Conservation (phyloP, 2,113 vertebrate species). For the Ceyx cyanopectus region DNA sequence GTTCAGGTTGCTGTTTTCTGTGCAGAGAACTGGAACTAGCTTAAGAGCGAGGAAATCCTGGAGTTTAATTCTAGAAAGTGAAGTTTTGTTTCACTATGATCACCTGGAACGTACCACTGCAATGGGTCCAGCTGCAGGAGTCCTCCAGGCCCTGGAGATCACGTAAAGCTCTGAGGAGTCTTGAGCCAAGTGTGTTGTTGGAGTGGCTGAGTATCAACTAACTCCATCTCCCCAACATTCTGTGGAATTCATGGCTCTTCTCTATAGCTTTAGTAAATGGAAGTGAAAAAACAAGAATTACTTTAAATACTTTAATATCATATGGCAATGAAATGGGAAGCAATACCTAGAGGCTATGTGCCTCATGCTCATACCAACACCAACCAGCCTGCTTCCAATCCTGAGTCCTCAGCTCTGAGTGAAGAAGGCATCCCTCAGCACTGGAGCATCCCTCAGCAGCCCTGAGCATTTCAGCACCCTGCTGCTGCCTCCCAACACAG, state of each 20-base stretch:
- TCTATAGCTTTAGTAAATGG: neutral
- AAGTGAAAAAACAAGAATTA: neutral
- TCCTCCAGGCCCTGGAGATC: neutral
- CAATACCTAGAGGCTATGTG: fast-evolving
- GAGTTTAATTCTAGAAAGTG: conserved; percentile 67
- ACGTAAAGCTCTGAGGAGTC: neutral
- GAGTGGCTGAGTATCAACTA: neutral
- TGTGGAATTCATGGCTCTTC: neutral
- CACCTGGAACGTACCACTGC: conserved; percentile 1
- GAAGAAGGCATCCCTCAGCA: neutral
- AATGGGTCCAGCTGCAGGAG: conserved; percentile 44
- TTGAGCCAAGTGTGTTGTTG: neutral
- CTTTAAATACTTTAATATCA: neutral
- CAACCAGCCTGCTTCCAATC: neutral
- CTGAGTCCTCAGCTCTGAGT: neutral
- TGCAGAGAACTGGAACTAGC: conserved; percentile 33
- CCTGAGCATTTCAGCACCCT: neutral
- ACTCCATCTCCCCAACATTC: neutral
- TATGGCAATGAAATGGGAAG: neutral
- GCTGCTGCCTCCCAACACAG: neutral
- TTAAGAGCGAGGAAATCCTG: conserved; percentile 29
- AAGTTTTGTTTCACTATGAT: neutral
- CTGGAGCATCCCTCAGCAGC: neutral
- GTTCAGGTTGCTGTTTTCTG: conserved; percentile 1
- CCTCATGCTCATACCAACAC: neutral